phyloP scores from a whole-genome alignment of 64 coral and sea anemone species.

The Cladopsammia gracilis region DNA sequence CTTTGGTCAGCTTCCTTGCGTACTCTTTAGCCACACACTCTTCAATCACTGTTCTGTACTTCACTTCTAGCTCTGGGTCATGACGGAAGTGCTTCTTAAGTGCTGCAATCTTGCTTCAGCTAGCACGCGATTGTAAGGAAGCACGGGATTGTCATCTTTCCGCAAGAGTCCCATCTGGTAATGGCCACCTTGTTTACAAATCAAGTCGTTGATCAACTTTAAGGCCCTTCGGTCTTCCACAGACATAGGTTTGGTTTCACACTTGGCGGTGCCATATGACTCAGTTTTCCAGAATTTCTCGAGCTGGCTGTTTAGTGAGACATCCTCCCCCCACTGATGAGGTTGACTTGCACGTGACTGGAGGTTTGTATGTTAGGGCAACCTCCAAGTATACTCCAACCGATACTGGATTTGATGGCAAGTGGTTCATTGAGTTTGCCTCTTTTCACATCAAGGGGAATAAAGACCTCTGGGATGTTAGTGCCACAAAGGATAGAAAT shows the following conservation, averaged over 20 bases:
- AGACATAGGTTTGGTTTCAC: slow-evolving; percentile 18
- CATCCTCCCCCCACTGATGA: slow-evolving; percentile 1
- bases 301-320: not conserved
- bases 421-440: slow-evolving; percentile 46
- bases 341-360: not conserved
- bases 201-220: slow-evolving; percentile 27
- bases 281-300: slow-evolving; percentile 48
- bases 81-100: slow-evolving; percentile 27
- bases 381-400: slow-evolving; percentile 66
- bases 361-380: not conserved
- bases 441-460: slow-evolving; percentile 57
- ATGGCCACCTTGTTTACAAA: slow-evolving; percentile 13
- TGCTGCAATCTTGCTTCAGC: slow-evolving; percentile 47
- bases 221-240: slow-evolving; percentile 45
- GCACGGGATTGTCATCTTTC: slow-evolving; percentile 1
- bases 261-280: slow-evolving; percentile 1
- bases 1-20: slow-evolving; percentile 39
- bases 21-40: slow-evolving; percentile 33
- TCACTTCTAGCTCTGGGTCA: slow-evolving; percentile 16
- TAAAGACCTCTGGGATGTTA: slow-evolving; percentile 43
- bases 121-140: slow-evolving; percentile 44
- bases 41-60: slow-evolving; percentile 52
- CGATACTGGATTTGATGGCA: slow-evolving; percentile 58
- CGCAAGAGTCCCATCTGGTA: slow-evolving; percentile 63
- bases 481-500: slow-evolving; percentile 54